These are phyloP conservation scores for Entelurus aequoreus DNA, from an alignment of 2,113 vertebrate species.

Conservation along the genomic window DNA sequence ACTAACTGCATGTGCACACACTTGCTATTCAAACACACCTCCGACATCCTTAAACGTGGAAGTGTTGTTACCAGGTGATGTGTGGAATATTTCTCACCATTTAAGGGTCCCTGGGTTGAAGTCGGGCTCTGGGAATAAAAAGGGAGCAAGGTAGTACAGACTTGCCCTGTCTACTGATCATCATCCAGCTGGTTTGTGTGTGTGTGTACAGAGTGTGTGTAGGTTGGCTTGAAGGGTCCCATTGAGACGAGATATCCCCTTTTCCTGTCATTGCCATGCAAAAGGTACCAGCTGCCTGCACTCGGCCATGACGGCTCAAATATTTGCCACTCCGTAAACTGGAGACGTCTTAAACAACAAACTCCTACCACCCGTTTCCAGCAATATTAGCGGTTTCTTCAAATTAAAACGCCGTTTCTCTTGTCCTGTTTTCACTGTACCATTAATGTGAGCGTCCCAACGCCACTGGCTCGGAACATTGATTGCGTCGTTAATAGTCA, in stretches of 20 bases:
- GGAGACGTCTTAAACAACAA: constrained; percentile 52
- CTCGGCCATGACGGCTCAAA: constrained; percentile 73
- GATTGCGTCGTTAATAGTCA: constrained; percentile 55
- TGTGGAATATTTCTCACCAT: neutral
- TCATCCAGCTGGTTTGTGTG: constrained; percentile 46
- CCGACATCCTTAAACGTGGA: neutral
- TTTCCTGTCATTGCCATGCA: constrained; percentile 73
- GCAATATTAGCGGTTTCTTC: constrained; percentile 4
- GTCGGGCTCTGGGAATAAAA: constrained; percentile 34
- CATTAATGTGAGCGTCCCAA: constrained; percentile 10
- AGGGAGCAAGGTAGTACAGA: constrained; percentile 46
- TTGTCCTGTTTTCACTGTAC: neutral
- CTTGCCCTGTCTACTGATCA: constrained; percentile 45
- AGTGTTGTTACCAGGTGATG: neutral
- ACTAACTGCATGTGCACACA: too few species aligned
- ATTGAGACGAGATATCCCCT: constrained; percentile 58
- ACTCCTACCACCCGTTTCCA: neutral
- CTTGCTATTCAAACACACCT: neutral
- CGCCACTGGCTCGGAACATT: constrained; percentile 17
- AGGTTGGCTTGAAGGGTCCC: constrained; percentile 65
- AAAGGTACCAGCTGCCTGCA: constrained; percentile 69
- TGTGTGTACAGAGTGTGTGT: constrained; percentile 18
- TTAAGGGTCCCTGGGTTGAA: neutral
- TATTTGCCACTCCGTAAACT: constrained; percentile 74
- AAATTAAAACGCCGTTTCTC: constrained; percentile 17